These are phyloP conservation scores for Drosophila falleni DNA, from an alignment of 2,888 invertebrate genomes.

Conservation along the genomic window DNA sequence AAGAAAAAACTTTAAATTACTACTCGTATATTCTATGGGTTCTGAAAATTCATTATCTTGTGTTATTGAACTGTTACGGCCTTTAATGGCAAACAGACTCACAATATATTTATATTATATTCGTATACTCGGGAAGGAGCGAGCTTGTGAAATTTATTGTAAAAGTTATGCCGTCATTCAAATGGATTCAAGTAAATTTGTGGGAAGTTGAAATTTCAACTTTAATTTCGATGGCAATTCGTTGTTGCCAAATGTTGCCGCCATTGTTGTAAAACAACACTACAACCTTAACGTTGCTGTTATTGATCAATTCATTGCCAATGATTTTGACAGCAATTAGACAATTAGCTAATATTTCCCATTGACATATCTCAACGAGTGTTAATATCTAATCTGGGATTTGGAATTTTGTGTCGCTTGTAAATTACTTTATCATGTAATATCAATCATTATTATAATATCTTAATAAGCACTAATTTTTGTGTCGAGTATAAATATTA, in stretches of 20 bases:
- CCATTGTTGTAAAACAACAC: conserved; percentile 1
- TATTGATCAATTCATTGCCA: not conserved
- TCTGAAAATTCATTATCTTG: conserved; percentile 32
- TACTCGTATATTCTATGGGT: conserved; percentile 7
- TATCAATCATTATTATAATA: conserved; percentile 1
- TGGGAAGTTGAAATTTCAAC: conserved; percentile 15
- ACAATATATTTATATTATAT: conserved; percentile 64
- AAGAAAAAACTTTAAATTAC: conserved; percentile 29
- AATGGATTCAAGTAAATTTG: conserved; percentile 30
- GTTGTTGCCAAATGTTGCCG: not conserved
- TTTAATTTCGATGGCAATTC: conserved; percentile 27
- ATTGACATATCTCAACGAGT: not conserved
- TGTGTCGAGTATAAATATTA: not conserved
- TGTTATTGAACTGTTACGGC: conserved; percentile 39
- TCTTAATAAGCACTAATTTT: not conserved
- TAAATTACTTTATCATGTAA: not conserved
- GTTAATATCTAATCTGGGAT: not conserved
- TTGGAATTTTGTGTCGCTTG: not conserved
- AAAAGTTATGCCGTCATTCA: conserved; percentile 61
- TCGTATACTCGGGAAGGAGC: conserved; percentile 24
- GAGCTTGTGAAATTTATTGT: conserved; percentile 63
- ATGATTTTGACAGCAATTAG: not conserved
- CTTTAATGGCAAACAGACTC: conserved; percentile 8
- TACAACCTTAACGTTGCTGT: conserved; percentile 6
- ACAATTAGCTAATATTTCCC: not conserved